These are phyloP conservation scores for Episyrphus balteatus DNA, from an alignment of 1,140 invertebrate genomes.

Conservation along the genomic window DNA sequence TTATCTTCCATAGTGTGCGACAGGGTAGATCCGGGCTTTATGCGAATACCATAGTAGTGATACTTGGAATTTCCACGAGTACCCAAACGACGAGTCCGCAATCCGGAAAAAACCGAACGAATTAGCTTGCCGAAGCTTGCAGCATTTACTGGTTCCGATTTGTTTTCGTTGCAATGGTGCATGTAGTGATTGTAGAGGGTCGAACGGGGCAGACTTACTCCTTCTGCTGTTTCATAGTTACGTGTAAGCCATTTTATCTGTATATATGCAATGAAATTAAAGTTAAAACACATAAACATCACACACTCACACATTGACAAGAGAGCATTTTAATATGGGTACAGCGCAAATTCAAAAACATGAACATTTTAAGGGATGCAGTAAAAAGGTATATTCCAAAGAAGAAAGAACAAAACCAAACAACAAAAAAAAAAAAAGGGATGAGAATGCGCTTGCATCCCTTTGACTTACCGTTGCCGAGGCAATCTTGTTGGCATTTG, in stretches of 20 bases:
- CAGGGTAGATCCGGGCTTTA: constrained; percentile 78
- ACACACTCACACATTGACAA: not conserved
- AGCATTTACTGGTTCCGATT: constrained; percentile 95
- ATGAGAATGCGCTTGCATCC: no score
- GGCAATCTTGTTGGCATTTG: constrained; percentile 75
- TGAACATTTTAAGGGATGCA: no score
- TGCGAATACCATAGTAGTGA: constrained; percentile 98
- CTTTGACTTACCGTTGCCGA: constrained; percentile 70
- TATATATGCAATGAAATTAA: constrained; percentile 3
- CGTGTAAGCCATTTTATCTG: constrained; percentile 95
- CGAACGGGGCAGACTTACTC: constrained; percentile 89
- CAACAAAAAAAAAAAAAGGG: no score
- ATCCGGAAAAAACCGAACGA: constrained; percentile 90
- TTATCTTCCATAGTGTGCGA: constrained; percentile 43
- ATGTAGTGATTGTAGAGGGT: constrained; percentile 96
- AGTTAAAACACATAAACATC: not conserved
- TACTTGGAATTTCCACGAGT: constrained; percentile 99
- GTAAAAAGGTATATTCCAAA: not conserved
- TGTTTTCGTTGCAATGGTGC: constrained; percentile 86
- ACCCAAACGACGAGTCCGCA: constrained; percentile 85
- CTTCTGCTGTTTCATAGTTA: constrained; percentile 97
- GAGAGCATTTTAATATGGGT: not conserved
- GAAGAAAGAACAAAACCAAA: no score
- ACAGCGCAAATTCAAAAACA: no score
- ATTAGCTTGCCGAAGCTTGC: constrained; percentile 99